These are phyloP conservation scores for Channa maculata DNA, from an alignment of 2,113 vertebrate genomes.

Conservation along the genomic window DNA sequence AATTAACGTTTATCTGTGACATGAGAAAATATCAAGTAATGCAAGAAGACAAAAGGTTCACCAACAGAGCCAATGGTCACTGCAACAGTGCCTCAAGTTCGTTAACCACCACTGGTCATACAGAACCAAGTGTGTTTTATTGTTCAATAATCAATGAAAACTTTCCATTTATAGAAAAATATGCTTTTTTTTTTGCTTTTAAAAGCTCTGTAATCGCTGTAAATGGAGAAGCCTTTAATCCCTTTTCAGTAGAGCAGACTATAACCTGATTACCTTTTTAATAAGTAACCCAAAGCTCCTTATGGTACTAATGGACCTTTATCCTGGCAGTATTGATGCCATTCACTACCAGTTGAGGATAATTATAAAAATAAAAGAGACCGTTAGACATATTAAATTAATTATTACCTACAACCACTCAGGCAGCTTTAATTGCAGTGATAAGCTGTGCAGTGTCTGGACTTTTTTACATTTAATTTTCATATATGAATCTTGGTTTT, in stretches of 20 bases:
- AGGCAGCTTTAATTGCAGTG: constrained; percentile 24
- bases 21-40: neutral
- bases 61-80: neutral
- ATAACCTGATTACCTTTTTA: constrained; percentile 12
- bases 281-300: constrained; percentile 32
- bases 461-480: neutral
- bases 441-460: constrained; percentile 23
- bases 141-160: constrained; percentile 1
- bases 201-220: neutral
- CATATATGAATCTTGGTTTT: constrained; percentile 4
- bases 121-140: no score
- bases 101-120: no score
- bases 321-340: neutral
- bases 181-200: neutral
- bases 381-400: constrained; percentile 29
- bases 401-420: constrained; percentile 25
- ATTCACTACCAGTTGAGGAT: constrained; percentile 17
- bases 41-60: neutral
- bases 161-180: neutral
- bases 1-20: neutral
- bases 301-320: constrained; percentile 26
- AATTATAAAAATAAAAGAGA: constrained; percentile 41
- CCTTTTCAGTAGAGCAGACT: neutral
- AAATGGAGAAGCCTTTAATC: neutral
- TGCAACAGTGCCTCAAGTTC: no score